Percentiles rank a stretch among this genome's conserved stretches.
These are phyloP conservation scores for Sturmia bella DNA, from an alignment of 2,888 invertebrate genomes.

Conservation along the genomic window DNA sequence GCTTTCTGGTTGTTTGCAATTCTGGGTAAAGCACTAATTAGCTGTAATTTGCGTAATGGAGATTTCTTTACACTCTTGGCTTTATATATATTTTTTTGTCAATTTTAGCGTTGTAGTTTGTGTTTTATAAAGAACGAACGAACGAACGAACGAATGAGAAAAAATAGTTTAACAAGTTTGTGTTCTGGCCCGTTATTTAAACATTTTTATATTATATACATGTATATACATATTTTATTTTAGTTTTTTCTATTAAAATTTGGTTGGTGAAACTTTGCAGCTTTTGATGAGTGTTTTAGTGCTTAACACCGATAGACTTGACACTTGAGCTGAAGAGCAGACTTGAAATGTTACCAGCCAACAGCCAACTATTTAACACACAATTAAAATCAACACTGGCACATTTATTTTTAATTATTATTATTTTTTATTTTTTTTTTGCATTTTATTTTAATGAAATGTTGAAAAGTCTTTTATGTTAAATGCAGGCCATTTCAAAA, in stretches of 20 bases:
- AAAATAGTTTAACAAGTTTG: slow-evolving; percentile 17
- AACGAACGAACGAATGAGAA: slow-evolving; percentile 5
- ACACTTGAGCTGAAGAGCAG: slow-evolving; percentile 48
- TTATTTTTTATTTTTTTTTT: not conserved
- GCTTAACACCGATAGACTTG: slow-evolving; percentile 50
- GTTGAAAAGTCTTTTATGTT: slow-evolving; percentile 23
- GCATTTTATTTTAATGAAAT: slow-evolving; percentile 2
- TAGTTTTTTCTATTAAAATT: slow-evolving; percentile 20
- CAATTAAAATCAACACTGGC: slow-evolving; percentile 40
- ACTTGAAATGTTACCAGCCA: slow-evolving; percentile 55
- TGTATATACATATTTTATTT: not conserved
- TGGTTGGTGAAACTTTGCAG: slow-evolving; percentile 33
- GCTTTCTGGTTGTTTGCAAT: slow-evolving; percentile 27
- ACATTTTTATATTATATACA: not conserved
- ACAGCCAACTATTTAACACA: slow-evolving; percentile 57
- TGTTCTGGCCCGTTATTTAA: slow-evolving; percentile 18
- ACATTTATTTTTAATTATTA: not conserved
- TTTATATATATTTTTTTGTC: slow-evolving; percentile 7
- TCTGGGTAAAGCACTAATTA: slow-evolving; percentile 56
- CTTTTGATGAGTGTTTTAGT: slow-evolving; percentile 36
- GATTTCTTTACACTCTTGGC: slow-evolving; percentile 21
- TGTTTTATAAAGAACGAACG: not conserved
- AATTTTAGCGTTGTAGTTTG: slow-evolving; percentile 13
- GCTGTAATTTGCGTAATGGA: slow-evolving; percentile 64
- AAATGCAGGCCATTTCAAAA: slow-evolving; percentile 37